Evolutionary conservation across 2,888 invertebrate genomes (phyloP).

Genomic region (Catocala sponsa): DNA sequence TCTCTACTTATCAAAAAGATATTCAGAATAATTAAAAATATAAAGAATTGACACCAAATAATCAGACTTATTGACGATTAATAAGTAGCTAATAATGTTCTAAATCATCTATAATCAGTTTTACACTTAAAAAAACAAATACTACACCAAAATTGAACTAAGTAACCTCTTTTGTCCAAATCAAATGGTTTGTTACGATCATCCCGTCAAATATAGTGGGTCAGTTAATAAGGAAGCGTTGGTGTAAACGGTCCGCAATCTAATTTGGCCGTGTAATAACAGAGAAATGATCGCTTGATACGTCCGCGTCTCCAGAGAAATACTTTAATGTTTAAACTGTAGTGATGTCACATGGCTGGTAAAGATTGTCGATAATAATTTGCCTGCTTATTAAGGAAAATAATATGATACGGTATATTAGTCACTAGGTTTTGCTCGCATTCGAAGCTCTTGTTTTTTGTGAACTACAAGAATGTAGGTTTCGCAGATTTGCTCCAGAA

Average conservation of each 20-base stretch:
- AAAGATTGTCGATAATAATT: slow-evolving; percentile 27
- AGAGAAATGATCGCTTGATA: slow-evolving; percentile 70
- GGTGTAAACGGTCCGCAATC: slow-evolving; percentile 61
- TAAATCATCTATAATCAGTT: too few relatives aligned
- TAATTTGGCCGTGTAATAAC: slow-evolving; percentile 70
- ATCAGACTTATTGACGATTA: too few relatives aligned
- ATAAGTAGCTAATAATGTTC: too few relatives aligned
- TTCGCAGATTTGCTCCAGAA: too few relatives aligned
- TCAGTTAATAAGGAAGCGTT: slow-evolving; percentile 65
- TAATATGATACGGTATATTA: too few relatives aligned
- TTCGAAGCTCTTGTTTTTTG: too few relatives aligned
- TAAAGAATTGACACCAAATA: too few relatives aligned
- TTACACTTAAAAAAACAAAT: neutral
- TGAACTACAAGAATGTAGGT: too few relatives aligned
- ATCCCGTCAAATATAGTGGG: slow-evolving; percentile 50
- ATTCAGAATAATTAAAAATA: too few relatives aligned
- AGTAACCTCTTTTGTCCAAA: slow-evolving; percentile 18
- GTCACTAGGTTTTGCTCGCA: too few relatives aligned
- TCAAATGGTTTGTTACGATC: slow-evolving; percentile 31
- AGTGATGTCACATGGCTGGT: slow-evolving; percentile 49
- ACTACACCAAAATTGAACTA: neutral
- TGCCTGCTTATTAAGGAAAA: neutral
- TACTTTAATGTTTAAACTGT: slow-evolving; percentile 73
- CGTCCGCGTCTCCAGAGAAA: slow-evolving; percentile 67
- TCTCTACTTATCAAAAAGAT: too few relatives aligned